A percentile compares a stretch with the other conserved stretches of the same genome.
Evolutionary conservation across 2,888 invertebrate genomes (phyloP).

Genomic region (Drosophila siamana): DNA sequence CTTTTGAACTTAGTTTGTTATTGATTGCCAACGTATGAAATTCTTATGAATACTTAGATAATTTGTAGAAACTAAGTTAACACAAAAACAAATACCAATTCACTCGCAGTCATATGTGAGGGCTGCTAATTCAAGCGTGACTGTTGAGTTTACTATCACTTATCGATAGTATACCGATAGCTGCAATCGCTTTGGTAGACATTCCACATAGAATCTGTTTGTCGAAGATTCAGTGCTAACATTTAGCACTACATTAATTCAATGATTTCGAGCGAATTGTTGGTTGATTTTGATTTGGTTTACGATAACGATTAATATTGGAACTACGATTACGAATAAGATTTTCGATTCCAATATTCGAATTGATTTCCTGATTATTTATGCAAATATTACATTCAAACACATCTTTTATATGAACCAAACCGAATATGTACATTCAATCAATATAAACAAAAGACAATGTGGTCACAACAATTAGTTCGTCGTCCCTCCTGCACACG

Average conservation of each 20-base stretch:
- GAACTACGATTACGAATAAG: conserved; percentile 28
- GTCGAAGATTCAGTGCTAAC: conserved; percentile 14
- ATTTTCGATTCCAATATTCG: conserved; percentile 55
- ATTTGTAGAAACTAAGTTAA: conserved; percentile 49
- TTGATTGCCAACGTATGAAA: conserved; percentile 38
- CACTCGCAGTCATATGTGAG: conserved; percentile 48
- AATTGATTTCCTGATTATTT: conserved; percentile 75
- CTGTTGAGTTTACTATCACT: neutral
- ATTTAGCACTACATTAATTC: conserved; percentile 28
- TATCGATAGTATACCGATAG: neutral
- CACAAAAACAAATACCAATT: conserved; percentile 72
- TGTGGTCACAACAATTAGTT: conserved; percentile 85
- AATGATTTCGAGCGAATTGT: conserved; percentile 64
- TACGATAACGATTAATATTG: conserved; percentile 32
- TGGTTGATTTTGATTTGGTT: conserved; percentile 50
- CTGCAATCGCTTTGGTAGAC: neutral
- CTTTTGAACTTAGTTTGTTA: conserved; percentile 28
- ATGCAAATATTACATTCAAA: conserved; percentile 80
- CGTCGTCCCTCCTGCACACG: conserved; percentile 82
- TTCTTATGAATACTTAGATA: conserved; percentile 23
- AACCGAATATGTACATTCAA: conserved; percentile 81
- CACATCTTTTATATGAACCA: conserved; percentile 82
- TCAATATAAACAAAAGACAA: conserved; percentile 84
- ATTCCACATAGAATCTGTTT: conserved; percentile 11
- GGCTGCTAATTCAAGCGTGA: neutral